phyloP scores from a whole-genome alignment of 2,888 invertebrate genomes.

The Helleia helle region DNA sequence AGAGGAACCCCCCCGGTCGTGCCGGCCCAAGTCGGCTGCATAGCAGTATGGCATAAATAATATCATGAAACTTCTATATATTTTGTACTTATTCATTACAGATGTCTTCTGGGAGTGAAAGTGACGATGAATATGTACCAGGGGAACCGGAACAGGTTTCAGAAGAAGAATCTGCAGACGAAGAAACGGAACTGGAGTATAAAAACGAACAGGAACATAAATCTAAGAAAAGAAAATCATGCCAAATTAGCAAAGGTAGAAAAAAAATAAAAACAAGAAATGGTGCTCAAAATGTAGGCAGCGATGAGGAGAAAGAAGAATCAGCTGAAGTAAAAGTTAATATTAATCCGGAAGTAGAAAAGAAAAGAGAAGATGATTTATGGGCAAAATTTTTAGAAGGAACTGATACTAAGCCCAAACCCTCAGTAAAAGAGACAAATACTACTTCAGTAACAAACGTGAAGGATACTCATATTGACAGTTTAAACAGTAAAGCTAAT shows the following conservation, averaged over 20 bases:
- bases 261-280: slow-evolving; percentile 40
- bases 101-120: slow-evolving; percentile 81
- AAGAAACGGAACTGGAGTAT: slow-evolving; percentile 73
- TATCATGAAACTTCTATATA: too few relatives aligned
- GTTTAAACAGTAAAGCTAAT: slow-evolving; percentile 5
- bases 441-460: slow-evolving; percentile 16
- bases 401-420: slow-evolving; percentile 51
- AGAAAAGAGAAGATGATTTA: slow-evolving; percentile 81
- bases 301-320: slow-evolving; percentile 32
- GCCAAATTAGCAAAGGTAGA: slow-evolving; percentile 29
- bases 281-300: slow-evolving; percentile 22
- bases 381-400: slow-evolving; percentile 88
- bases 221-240: slow-evolving; percentile 46
- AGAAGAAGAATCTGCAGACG: slow-evolving; percentile 79
- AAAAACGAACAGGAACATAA: slow-evolving; percentile 57
- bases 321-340: slow-evolving; percentile 31
- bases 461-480: slow-evolving; percentile 14
- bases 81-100: too few relatives aligned
- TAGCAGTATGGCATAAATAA: too few relatives aligned
- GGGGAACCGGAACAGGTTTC: slow-evolving; percentile 77
- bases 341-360: slow-evolving; percentile 77
- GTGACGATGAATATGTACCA: slow-evolving; percentile 86
- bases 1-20: too few relatives aligned
- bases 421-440: too few relatives aligned
- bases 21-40: too few relatives aligned